A percentile compares a stretch with the other conserved stretches of the same genome.
phyloP scores from a whole-genome alignment of 2,888 invertebrate species.

The Rhabditoides inermis region DNA sequence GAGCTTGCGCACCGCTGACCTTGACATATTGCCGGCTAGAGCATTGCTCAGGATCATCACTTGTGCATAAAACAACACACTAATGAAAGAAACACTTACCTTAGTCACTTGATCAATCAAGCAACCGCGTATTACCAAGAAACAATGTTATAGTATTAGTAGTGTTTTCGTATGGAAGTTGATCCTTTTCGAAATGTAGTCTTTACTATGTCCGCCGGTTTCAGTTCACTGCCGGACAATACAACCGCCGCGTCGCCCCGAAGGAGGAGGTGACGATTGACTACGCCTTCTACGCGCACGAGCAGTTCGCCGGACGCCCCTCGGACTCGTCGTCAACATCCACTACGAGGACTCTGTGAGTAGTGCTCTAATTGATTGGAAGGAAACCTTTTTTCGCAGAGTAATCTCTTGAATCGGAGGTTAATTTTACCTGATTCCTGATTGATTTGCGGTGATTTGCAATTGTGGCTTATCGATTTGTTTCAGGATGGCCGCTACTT shows the following conservation, averaged over 20 bases:
- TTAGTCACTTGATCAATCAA: too few relatives aligned
- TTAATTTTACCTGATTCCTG: not conserved
- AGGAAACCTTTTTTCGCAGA: not conserved
- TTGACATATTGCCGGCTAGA: not conserved
- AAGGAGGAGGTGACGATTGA: slow-evolving; percentile 85
- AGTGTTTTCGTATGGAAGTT: too few relatives aligned
- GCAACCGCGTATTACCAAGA: too few relatives aligned
- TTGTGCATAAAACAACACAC: too few relatives aligned
- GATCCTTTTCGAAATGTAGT: too few relatives aligned
- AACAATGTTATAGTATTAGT: too few relatives aligned
- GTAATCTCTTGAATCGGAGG: not conserved
- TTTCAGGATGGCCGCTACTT: slow-evolving; percentile 62
- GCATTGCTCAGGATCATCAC: not conserved
- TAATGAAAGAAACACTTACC: too few relatives aligned
- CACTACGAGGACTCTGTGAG: slow-evolving; percentile 47
- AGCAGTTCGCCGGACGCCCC: slow-evolving; percentile 89
- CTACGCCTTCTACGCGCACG: slow-evolving; percentile 87
- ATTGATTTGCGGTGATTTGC: not conserved
- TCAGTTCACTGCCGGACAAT: slow-evolving; percentile 77
- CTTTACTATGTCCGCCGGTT: slow-evolving; percentile 31
- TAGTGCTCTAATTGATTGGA: not conserved
- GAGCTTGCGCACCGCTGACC: too few relatives aligned
- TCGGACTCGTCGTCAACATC: slow-evolving; percentile 73
- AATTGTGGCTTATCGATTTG: not conserved
- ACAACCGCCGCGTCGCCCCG: slow-evolving; percentile 78